phyloP scores from a whole-genome alignment of 2,797 vertebrate genomes.

The Phrynocephalus vlangalii region DNA sequence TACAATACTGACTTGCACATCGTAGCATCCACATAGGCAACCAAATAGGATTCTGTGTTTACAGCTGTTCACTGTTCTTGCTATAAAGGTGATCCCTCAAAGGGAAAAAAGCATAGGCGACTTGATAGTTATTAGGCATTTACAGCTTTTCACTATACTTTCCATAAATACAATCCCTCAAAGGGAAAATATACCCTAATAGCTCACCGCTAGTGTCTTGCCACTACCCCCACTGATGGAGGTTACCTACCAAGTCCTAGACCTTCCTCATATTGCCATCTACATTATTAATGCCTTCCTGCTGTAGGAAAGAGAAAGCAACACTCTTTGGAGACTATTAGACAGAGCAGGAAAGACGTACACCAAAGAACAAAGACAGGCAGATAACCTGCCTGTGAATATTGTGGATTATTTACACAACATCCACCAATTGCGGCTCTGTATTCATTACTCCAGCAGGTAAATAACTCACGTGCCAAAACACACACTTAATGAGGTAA shows the following conservation, averaged over 20 bases:
- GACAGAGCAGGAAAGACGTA: rapidly evolving
- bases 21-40: not conserved
- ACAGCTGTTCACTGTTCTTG: not conserved
- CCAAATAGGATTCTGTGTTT: not conserved
- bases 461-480: slow-evolving; percentile 83
- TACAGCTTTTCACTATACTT: not conserved
- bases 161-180: not conserved
- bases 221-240: rapidly evolving
- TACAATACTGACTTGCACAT: not conserved
- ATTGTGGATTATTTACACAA: slow-evolving; percentile 74
- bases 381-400: slow-evolving; percentile 27
- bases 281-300: rapidly evolving
- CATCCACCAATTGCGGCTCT: slow-evolving; percentile 75
- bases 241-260: not conserved
- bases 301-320: not conserved
- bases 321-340: not conserved
- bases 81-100: not conserved
- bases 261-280: rapidly evolving
- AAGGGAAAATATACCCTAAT: not conserved
- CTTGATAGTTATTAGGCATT: not conserved
- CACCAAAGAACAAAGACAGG: slow-evolving; percentile 33
- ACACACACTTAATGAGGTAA: slow-evolving; percentile 84
- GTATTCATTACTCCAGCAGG: slow-evolving; percentile 77
- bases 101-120: too few relatives aligned
- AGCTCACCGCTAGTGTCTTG: not conserved